These are phyloP conservation scores for Barnardius zonarius DNA, from an alignment of 2,113 vertebrate species.

Conservation along the genomic window DNA sequence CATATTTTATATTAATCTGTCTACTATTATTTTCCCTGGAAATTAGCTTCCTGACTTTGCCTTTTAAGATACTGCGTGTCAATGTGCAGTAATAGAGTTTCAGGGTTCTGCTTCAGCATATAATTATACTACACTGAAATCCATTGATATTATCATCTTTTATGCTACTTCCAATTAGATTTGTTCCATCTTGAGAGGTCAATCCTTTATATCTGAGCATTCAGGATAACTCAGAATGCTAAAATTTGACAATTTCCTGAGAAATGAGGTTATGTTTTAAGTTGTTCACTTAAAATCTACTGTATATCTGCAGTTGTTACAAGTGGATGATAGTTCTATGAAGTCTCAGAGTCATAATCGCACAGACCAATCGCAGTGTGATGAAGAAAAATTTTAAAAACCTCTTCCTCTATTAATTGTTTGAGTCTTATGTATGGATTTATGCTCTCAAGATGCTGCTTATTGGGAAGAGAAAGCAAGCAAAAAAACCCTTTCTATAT, in stretches of 20 bases:
- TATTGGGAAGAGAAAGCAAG: background rate
- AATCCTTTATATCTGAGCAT: background rate
- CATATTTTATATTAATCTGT: conserved; percentile 22
- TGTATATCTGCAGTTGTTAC: background rate
- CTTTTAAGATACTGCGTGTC: conserved; percentile 50
- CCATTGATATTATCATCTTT: conserved; percentile 55
- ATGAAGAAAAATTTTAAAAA: conserved; percentile 13
- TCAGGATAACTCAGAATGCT: conserved; percentile 9
- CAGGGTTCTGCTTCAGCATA: conserved; percentile 48
- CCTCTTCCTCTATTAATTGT: background rate
- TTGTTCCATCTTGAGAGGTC: conserved; percentile 29
- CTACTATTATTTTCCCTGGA: conserved; percentile 49
- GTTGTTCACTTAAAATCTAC: background rate
- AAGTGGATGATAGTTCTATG: background rate
- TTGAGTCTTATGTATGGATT: background rate
- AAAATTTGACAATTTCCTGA: conserved; percentile 10
- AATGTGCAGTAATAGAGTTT: conserved; percentile 16
- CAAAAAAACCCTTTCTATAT: background rate
- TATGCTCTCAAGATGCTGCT: background rate
- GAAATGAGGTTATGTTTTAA: background rate
- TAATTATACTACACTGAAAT: conserved; percentile 38
- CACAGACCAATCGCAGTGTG: background rate
- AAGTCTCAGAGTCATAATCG: background rate
- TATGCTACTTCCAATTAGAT: conserved; percentile 60
- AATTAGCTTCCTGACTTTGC: conserved; percentile 33